Evolutionary conservation across 2,797 vertebrate species (phyloP).

Genomic region (Xenops minutus): DNA sequence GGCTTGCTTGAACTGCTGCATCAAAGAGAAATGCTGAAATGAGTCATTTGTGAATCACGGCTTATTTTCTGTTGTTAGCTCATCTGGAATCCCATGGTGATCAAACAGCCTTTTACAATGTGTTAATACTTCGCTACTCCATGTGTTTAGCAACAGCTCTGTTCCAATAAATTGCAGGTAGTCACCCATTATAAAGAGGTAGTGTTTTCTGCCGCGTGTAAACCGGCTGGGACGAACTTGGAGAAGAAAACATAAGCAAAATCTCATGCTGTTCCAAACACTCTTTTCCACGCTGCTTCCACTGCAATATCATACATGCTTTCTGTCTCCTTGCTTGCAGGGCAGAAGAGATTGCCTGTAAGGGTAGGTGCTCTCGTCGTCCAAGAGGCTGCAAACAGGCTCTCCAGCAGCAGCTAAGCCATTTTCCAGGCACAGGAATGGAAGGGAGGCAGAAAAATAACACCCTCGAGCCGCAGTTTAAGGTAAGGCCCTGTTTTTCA

Average conservation of each 20-base stretch:
- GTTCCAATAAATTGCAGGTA: constrained; percentile 51
- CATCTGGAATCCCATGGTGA: constrained; percentile 66
- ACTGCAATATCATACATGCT: not conserved
- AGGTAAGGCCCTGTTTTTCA: not conserved
- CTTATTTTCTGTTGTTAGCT: constrained; percentile 60
- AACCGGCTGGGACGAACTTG: not conserved
- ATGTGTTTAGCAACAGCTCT: constrained; percentile 53
- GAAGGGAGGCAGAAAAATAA: not conserved
- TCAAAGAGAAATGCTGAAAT: constrained; percentile 67
- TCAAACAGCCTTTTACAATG: constrained; percentile 65
- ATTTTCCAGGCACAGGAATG: not conserved
- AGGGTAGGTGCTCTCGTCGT: rapidly evolving
- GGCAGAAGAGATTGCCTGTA: not conserved
- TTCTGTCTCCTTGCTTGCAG: not conserved
- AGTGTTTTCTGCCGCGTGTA: not conserved
- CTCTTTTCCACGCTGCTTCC: not conserved
- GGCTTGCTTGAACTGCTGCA: constrained; percentile 54
- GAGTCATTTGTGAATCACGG: constrained; percentile 65
- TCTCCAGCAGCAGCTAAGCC: not conserved
- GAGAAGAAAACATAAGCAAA: not conserved
- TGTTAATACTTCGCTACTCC: constrained; percentile 57
- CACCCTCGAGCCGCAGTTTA: not conserved
- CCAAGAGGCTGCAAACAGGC: not conserved
- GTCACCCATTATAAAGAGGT: constrained; percentile 17
- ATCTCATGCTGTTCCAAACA: not conserved